Conservation (phyloP, 1,140 invertebrate genomes). For the Euura saliciscinereae region DNA sequence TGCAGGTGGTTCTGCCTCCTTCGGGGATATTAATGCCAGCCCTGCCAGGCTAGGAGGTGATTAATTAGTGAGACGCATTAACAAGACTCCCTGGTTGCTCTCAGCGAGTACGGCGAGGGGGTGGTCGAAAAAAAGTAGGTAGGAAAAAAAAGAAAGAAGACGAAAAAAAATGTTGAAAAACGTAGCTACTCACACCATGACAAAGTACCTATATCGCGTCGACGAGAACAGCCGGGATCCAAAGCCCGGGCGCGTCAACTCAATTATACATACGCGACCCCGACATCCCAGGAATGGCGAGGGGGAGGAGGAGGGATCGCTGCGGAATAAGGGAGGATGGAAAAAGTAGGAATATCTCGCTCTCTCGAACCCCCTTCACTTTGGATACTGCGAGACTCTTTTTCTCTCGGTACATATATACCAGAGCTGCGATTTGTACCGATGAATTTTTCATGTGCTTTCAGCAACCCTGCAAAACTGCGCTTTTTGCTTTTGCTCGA, state of each 20-base stretch:
- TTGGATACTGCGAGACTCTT: neutral
- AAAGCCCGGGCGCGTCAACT: constrained; percentile 10
- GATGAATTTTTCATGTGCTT: neutral
- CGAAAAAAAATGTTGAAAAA: constrained; percentile 10
- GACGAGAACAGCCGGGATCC: neutral
- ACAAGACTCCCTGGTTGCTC: constrained; percentile 1
- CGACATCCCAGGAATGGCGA: constrained; percentile 1
- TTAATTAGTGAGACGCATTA: constrained; percentile 15
- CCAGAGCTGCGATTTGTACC: neutral
- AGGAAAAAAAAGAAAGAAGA: neutral
- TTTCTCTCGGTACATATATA: neutral
- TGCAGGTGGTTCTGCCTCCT: neutral
- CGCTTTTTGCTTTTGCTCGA: neutral
- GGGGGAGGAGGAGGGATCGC: neutral
- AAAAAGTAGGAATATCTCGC: neutral
- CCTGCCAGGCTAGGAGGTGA: neutral
- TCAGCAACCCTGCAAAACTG: neutral
- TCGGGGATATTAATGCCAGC: neutral
- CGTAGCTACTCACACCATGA: no score
- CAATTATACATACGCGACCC: constrained; percentile 13
- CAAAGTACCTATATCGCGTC: neutral
- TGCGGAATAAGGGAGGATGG: constrained; percentile 3
- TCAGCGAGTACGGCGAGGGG: neutral
- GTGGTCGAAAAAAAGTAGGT: no score
- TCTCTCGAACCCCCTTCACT: neutral